phyloP scores from a whole-genome alignment of 2,797 vertebrate genomes.

The Chelon labrosus region DNA sequence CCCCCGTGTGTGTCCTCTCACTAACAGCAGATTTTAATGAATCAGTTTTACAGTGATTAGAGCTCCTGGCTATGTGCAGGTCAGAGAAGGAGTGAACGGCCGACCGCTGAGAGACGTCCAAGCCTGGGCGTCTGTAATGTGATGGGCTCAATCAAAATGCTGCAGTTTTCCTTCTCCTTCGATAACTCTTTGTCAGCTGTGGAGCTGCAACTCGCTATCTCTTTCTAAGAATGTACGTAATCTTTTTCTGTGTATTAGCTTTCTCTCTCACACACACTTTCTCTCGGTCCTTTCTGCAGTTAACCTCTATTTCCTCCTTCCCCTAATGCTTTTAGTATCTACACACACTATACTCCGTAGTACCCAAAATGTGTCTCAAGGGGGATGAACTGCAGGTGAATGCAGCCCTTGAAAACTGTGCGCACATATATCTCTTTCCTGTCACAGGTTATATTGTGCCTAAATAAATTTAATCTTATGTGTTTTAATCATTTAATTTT shows the following conservation, averaged over 20 bases:
- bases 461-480: slow-evolving; percentile 14
- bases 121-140: slow-evolving; percentile 44
- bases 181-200: slow-evolving; percentile 62
- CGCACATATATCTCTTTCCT: slow-evolving; percentile 32
- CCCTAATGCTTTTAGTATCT: slow-evolving; percentile 56
- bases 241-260: slow-evolving; percentile 32
- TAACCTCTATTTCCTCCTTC: slow-evolving; percentile 46
- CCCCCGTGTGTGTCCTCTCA: slow-evolving; percentile 78
- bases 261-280: slow-evolving; percentile 12
- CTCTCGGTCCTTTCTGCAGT: neutral
- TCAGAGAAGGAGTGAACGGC: slow-evolving; percentile 67
- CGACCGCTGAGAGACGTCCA: slow-evolving; percentile 58
- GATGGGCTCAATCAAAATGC: slow-evolving; percentile 64
- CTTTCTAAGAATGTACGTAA: slow-evolving; percentile 46
- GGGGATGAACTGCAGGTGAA: slow-evolving; percentile 59
- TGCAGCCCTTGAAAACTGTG: slow-evolving; percentile 48
- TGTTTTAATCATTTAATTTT: neutral
- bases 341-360: slow-evolving; percentile 41
- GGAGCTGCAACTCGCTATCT: slow-evolving; percentile 49
- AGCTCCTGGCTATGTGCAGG: slow-evolving; percentile 73
- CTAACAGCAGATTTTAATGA: slow-evolving; percentile 85
- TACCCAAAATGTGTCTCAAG: slow-evolving; percentile 40
- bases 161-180: slow-evolving; percentile 52
- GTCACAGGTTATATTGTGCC: slow-evolving; percentile 28
- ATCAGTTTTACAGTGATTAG: slow-evolving; percentile 83